phyloP scores from a whole-genome alignment of 37 sponge, comb jelly and placozoan genomes.

The Beroe forskalii region DNA sequence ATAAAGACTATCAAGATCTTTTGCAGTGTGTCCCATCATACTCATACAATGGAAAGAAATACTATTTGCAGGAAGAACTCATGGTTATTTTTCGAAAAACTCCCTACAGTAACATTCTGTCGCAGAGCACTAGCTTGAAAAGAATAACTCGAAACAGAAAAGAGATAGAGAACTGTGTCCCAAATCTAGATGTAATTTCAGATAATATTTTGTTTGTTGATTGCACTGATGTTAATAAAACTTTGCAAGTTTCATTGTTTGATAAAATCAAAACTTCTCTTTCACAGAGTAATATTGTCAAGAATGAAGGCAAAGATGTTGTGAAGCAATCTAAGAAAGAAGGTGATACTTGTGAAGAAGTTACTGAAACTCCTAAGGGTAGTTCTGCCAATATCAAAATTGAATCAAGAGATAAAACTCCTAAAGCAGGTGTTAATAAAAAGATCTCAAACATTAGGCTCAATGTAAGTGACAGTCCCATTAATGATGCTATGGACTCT shows the following conservation, averaged over 20 bases:
- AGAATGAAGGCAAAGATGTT: not conserved
- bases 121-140: not conserved
- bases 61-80: not conserved
- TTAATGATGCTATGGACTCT: not conserved
- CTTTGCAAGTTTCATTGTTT: not conserved
- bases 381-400: not conserved
- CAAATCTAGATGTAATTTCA: not conserved
- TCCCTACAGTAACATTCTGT: constrained; percentile 22
- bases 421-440: not conserved
- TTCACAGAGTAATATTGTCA: not conserved
- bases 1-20: not conserved
- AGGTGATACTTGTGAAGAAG: not conserved
- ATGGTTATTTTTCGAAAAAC: constrained; percentile 3
- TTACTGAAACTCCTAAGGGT: not conserved
- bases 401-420: not conserved
- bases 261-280: not conserved
- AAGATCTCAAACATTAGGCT: not conserved
- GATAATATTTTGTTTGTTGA: not conserved
- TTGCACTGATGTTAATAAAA: not conserved
- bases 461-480: not conserved
- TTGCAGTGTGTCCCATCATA: not conserved
- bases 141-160: not conserved
- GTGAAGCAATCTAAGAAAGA: not conserved
- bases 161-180: not conserved
- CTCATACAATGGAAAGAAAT: not conserved